Conservation (phyloP, 35 echinoderm and acorn worm genomes). For the Apostichopus parvimensis region DNA sequence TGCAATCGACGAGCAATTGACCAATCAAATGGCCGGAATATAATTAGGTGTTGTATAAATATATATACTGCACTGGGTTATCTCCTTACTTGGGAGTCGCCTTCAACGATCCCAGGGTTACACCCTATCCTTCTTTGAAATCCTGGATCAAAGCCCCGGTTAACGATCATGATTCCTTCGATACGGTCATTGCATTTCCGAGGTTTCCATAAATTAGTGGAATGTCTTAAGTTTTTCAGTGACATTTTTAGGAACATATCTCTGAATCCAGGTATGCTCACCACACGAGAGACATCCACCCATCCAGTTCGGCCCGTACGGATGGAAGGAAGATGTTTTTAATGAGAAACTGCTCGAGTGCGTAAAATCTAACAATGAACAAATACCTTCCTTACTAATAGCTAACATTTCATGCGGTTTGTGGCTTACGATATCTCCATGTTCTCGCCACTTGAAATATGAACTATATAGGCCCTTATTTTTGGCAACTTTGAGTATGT, state of each 20-base stretch:
- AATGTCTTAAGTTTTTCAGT: neutral
- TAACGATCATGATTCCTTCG: no score
- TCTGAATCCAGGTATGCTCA: neutral
- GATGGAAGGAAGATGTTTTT: neutral
- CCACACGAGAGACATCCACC: constrained; percentile 25
- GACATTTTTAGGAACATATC: neutral
- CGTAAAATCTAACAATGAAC: neutral
- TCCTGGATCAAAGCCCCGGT: no score
- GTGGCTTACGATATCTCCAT: constrained; percentile 3
- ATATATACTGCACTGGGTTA: no score
- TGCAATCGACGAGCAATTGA: no score
- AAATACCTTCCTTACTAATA: neutral
- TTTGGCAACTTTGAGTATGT: constrained; percentile 16
- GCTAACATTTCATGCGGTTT: neutral
- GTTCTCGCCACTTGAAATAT: constrained; percentile 25
- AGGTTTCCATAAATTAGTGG: no score
- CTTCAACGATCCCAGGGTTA: no score
- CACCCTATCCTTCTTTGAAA: no score
- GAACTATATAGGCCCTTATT: constrained; percentile 40
- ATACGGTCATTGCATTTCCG: no score
- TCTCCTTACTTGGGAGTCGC: no score
- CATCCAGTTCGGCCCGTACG: constrained; percentile 17
- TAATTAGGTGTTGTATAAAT: no score
- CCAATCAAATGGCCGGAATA: no score
- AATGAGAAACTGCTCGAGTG: no score